Evolutionary conservation across 1,140 invertebrate genomes (phyloP), one percentile per base, ranked within the genome.

Genomic region (Matsumurasca onukii): DNA sequence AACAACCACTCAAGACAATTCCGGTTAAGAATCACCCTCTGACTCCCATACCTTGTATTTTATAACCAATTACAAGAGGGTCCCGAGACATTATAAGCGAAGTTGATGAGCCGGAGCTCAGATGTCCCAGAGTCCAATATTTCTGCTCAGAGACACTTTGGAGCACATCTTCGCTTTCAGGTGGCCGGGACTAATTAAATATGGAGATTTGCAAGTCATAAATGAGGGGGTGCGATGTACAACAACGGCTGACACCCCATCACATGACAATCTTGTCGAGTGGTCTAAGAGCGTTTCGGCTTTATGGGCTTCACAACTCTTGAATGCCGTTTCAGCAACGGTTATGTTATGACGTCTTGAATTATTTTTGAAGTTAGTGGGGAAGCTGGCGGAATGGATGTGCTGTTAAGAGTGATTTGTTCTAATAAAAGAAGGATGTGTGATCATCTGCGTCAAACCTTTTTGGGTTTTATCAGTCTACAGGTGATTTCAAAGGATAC

Each of bases 141-240:
- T 12, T 12, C 22, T 52, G 39, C 22, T 52, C 22, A 5, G 3
- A 5, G 12, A 52, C 5, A 52, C 20, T 52, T 13, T 5, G 20
- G 12, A 5, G 49, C 49, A 5, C 3, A n/a, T 52, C 5, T 12
- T 52, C 12, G 55, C 12, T 13, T 12, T 59, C 55, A 59, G 55
- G 30, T 59, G 55, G 22, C 55, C 55, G 55, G 55, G 24, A 59
- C 55, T 59, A 59, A 59, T 59, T 59, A 59, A 59, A 59, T 59
- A 59, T 59, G 55, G 55, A 59, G 55, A 59, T 59, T 59, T 24
- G 55, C 2, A n/a, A n/a, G n/a, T n/a, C 55, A 29, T 22, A 59
- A 27, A 59, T 27, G 17, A 27, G 25, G 3, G 22, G 3, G 24
- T 59, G 15, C 25, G 55, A 59, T 27, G 49, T 12, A 22, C 49